Evolutionary conservation across 2,113 vertebrate species (phyloP), one percentile per base, ranked within the genome.

Genomic region (Clinocottus analis): DNA sequence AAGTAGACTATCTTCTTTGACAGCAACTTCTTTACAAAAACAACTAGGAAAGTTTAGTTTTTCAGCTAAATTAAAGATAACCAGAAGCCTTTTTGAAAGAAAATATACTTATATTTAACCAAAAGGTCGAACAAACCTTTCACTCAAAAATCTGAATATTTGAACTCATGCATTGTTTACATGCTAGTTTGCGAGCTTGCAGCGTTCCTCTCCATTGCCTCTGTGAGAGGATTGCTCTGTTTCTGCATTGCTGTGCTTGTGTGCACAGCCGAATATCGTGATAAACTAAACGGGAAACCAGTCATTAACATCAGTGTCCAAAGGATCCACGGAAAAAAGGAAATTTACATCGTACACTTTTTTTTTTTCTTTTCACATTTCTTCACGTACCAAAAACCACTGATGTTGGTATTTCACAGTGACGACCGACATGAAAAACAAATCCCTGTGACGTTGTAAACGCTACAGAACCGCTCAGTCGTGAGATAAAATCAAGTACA

Each of bases 401-500:
- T 56, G 33, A 51, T 55, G 51, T 58, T 9, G 23, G 13, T 25
- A 9, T 56, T 53, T 77, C 5, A 11, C 31, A 25, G 33, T n/a
- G 39, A 76, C 0, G 1, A 10, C 6, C 7, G 64, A 70, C 13
- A 70, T 17, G n/a, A 43, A 72, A 79, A 80, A 56, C 13, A 25
- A 33, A 49, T 55, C 59, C 60, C 27, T 19, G 16, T 35, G 67
- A 11, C 27, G 67, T 27, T 33, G 12, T 49, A 58, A 53, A 65
- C 3, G 25, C 21, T 5, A 58, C 7, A 60, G 67, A 51, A 33
- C 9, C 23, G 61, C 78, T 79, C n/a, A 43, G 70, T 23, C 4
- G 11, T 47, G 37, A 65, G 76, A 85, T 84, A 61, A 43, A 80
- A 85, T 79, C 35, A 53, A 17, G 27, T 49, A 21, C 47, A 17